Conservation (phyloP, 2,113 vertebrate species). For the Paratilapia polleni region DNA sequence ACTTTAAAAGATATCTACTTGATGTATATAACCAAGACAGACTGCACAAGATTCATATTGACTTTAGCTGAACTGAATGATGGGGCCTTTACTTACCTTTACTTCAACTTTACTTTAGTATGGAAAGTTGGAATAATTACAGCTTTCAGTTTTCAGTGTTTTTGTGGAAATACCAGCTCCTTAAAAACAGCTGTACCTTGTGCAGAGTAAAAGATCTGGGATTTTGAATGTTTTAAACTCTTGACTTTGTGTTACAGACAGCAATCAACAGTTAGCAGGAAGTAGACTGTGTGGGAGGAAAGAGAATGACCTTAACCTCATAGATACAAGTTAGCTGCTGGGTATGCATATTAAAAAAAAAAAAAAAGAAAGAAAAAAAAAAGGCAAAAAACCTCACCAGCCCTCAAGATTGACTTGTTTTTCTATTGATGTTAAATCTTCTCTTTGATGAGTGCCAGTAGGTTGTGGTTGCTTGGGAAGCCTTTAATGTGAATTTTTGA, state of each 20-base stretch:
- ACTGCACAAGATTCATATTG: neutral
- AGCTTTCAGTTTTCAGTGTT: neutral
- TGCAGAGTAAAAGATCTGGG: neutral
- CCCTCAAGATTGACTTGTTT: neutral
- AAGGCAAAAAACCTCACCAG: neutral
- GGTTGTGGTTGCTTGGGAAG: neutral
- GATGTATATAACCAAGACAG: neutral
- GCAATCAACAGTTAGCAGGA: constrained; percentile 3
- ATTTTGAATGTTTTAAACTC: neutral
- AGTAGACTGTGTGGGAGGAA: constrained; percentile 5
- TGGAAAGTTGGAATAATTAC: fast-evolving
- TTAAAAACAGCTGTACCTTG: neutral
- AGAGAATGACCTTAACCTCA: neutral
- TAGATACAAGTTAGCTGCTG: constrained; percentile 23
- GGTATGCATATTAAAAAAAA: neutral
- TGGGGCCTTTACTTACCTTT: neutral
- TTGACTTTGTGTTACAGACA: neutral
- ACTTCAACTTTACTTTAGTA: neutral
- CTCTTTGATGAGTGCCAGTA: neutral
- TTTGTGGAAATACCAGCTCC: neutral
- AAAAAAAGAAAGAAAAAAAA: fast-evolving
- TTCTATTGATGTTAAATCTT: neutral
- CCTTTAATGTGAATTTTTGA: constrained; percentile 4
- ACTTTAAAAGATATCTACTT: neutral
- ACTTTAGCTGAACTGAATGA: neutral